Evolutionary conservation across 2,797 vertebrate species (phyloP).

Genomic region (Eremophila alpestris): DNA sequence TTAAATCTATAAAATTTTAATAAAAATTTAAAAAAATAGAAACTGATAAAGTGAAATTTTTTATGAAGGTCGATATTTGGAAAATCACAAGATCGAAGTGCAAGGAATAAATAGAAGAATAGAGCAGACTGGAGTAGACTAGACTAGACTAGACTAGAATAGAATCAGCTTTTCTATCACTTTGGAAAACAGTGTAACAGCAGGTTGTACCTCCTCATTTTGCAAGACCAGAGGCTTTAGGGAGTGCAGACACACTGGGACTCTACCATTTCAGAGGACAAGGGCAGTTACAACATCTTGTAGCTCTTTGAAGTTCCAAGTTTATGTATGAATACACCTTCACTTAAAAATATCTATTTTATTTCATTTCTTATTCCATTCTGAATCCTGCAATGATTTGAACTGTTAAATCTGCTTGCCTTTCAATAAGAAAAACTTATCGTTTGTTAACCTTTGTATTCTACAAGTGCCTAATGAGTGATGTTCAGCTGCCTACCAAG

Average conservation of each 20-base stretch:
- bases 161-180: neutral
- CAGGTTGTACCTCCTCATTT: neutral
- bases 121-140: too few species aligned
- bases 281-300: neutral
- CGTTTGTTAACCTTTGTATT: neutral
- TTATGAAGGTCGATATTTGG: neutral
- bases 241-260: fast-evolving
- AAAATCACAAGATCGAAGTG: neutral
- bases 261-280: neutral
- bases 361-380: neutral
- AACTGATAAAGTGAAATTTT: neutral
- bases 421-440: neutral
- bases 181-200: neutral
- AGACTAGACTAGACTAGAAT: neutral
- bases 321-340: neutral
- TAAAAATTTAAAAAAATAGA: neutral
- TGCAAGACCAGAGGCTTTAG: neutral
- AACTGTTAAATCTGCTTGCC: neutral
- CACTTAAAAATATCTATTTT: neutral
- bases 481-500: neutral
- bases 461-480: neutral
- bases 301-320: neutral
- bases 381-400: neutral
- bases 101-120: neutral
- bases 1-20: neutral